Evolutionary conservation across 2,113 vertebrate species (phyloP).

Genomic region (Gavia stellata): DNA sequence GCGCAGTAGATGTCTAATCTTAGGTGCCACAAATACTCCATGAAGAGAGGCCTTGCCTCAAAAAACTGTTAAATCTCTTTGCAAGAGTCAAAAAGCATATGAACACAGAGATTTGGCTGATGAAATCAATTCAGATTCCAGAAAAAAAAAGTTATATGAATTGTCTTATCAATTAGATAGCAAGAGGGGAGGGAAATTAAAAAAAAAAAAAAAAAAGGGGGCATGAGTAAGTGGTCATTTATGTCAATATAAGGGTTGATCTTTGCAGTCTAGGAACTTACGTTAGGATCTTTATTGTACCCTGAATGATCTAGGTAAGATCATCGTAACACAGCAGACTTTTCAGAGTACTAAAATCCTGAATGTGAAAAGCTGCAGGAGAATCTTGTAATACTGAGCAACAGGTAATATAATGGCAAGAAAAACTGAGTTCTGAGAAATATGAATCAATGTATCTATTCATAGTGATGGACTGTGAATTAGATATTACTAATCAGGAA

Average conservation of each 20-base stretch:
- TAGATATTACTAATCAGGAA: background rate
- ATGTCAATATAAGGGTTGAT: background rate
- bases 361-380: background rate
- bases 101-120: background rate
- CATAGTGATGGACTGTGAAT: background rate
- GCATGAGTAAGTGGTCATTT: background rate
- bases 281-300: background rate
- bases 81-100: background rate
- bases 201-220: background rate
- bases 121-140: background rate
- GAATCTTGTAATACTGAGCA: background rate
- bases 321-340: background rate
- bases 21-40: background rate
- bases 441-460: background rate
- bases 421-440: background rate
- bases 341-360: background rate
- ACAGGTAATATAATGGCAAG: background rate
- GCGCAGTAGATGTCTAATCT: background rate
- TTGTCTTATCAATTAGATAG: background rate
- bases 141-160: background rate
- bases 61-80: background rate
- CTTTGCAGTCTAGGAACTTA: background rate
- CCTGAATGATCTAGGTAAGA: background rate
- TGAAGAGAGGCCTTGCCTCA: background rate
- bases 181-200: background rate